Evolutionary conservation across 2,888 invertebrate species (phyloP), one percentile per base, ranked within the genome.

Genomic region (Andrena camellia): DNA sequence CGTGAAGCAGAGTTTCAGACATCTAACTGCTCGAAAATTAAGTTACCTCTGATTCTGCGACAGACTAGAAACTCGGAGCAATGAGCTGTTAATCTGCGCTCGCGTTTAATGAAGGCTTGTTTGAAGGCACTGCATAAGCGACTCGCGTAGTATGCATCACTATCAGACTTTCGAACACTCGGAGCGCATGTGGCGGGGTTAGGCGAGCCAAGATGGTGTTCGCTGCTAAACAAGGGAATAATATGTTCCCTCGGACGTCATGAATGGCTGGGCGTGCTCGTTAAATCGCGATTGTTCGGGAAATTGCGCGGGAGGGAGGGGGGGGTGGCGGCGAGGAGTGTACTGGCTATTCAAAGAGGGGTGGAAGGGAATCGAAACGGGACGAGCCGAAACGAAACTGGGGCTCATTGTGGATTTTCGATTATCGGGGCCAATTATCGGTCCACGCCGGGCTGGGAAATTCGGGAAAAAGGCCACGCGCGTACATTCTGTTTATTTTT

Each of bases 371-470:
- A 71, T 29, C 26, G 29, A 42, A 35, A 50, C 42, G 33, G 10
- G 33, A 26, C 33, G 60, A 66, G 23, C 63, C 20, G 57, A 17
- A 33, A 29, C 33, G 48, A 17, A 8, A 50, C 26, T 26, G 2
- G 2, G 48, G 23, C 8, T 59, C 57, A 59, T 50, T 76, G 73
- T 69, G 73, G 73, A 35, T 76, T 76, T 76, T 76, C 68, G 81
- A 81, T 72, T 81, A 72, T 50, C 78, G n/a, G 29, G 60, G 26
- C 69, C 67, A 81, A 81, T 78, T 68, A 81, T 76, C 26, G 52
- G 26, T 35, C 23, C 52, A 17, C 54, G 31, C 33, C 4, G 29
- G 50, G 20, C 33, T n/a, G 17, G 35, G 13, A 35, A 50, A 52
- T 54, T 71, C 26, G 33, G 7, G 10, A 10, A 31, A 13, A 31